phyloP scores from a whole-genome alignment of 2,888 invertebrate genomes.

The Morpho helenor region DNA sequence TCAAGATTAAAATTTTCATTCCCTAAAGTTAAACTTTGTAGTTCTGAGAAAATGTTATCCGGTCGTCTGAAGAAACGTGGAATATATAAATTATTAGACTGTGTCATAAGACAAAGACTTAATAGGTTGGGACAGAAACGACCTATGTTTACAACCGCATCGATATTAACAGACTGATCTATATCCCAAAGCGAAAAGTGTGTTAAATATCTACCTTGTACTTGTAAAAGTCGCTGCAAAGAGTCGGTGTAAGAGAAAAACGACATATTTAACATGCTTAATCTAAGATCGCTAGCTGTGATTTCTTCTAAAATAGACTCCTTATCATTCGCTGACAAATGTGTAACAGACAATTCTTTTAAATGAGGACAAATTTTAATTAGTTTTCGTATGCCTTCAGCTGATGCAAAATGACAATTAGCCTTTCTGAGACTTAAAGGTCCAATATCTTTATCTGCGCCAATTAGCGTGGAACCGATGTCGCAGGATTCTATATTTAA shows the following conservation, averaged over 20 bases:
- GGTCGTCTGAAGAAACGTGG: constrained; percentile 54
- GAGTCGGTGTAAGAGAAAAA: constrained; percentile 67
- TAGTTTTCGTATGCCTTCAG: constrained; percentile 61
- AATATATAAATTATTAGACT: constrained; percentile 56
- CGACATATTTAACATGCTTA: constrained; percentile 60
- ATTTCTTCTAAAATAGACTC: constrained; percentile 67
- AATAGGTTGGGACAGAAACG: constrained; percentile 60
- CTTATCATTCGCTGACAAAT: constrained; percentile 63
- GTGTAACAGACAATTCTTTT: constrained; percentile 64
- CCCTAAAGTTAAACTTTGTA: constrained; percentile 60
- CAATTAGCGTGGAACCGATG: constrained; percentile 66
- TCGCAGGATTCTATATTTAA: constrained; percentile 71
- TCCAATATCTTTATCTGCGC: constrained; percentile 52
- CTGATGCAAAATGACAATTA: constrained; percentile 69
- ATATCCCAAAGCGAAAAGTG: constrained; percentile 71
- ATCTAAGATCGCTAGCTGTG: constrained; percentile 51
- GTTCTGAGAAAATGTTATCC: constrained; percentile 52
- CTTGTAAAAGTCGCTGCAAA: constrained; percentile 53
- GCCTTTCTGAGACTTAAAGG: constrained; percentile 66
- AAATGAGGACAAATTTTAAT: constrained; percentile 65
- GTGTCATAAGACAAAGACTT: constrained; percentile 64
- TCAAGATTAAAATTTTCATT: constrained; percentile 64
- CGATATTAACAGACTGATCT: constrained; percentile 60
- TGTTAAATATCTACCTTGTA: constrained; percentile 64
- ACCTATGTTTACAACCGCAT: constrained; percentile 60